phyloP scores from a whole-genome alignment of 2,113 vertebrate species.

The Urocitellus parryii region DNA sequence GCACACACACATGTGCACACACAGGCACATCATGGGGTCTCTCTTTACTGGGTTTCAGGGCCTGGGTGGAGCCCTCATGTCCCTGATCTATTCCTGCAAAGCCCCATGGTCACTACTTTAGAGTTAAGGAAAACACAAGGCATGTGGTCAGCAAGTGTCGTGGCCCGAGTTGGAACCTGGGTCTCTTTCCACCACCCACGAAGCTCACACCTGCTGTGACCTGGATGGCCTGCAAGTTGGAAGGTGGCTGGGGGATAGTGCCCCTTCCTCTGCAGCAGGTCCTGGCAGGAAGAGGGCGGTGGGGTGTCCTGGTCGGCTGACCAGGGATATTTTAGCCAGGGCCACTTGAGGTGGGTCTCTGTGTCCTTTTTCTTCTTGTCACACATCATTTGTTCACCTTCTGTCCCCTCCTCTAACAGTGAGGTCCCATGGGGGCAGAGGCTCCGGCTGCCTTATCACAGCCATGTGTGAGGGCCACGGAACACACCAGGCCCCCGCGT shows the following conservation, averaged over 20 bases:
- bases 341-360: neutral
- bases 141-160: neutral
- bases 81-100: neutral
- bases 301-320: neutral
- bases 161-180: neutral
- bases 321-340: neutral
- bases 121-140: neutral
- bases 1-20: no score
- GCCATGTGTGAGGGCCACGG: neutral
- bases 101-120: neutral
- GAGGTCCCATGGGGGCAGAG: neutral
- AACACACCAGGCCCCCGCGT: rapidly evolving
- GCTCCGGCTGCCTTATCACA: neutral
- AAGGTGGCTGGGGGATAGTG: neutral
- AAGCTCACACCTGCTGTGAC: neutral
- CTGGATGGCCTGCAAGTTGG: rapidly evolving
- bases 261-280: neutral
- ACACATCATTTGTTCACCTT: rapidly evolving
- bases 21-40: neutral
- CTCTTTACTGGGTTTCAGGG: neutral
- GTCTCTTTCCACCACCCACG: rapidly evolving
- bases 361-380: neutral
- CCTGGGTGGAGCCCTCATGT: neutral
- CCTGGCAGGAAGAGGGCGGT: rapidly evolving
- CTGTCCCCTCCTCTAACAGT: neutral